These are phyloP conservation scores for Zeus faber DNA, from an alignment of 2,113 vertebrate species.

Conservation along the genomic window DNA sequence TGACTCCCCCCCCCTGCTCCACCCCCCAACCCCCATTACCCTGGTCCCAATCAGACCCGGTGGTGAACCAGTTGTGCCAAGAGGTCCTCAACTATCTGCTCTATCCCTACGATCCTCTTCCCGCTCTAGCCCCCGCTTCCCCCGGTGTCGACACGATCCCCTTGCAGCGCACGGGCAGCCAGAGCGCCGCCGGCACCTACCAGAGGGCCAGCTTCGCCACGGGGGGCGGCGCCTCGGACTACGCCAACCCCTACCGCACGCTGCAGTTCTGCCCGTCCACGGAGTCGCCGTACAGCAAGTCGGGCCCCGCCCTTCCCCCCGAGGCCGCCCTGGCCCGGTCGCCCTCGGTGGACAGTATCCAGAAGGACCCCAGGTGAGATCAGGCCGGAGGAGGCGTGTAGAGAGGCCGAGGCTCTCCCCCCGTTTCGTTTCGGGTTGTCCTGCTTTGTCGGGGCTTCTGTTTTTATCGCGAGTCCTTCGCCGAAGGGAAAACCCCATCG, in stretches of 20 bases:
- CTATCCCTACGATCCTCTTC: slow-evolving; percentile 96
- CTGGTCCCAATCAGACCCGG: slow-evolving; percentile 73
- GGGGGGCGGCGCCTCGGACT: slow-evolving; percentile 82
- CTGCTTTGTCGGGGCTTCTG: too few relatives aligned
- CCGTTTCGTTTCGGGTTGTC: too few relatives aligned
- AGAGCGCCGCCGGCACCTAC: slow-evolving; percentile 87
- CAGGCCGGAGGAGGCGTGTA: not conserved
- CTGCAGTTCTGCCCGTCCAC: slow-evolving; percentile 97
- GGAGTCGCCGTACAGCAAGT: slow-evolving; percentile 99
- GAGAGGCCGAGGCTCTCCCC: too few relatives aligned
- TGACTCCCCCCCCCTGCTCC: not conserved
- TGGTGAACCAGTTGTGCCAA: slow-evolving; percentile 91
- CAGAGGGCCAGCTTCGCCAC: slow-evolving; percentile 93
- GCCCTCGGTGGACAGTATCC: slow-evolving; percentile 98
- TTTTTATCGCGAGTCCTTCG: too few relatives aligned
- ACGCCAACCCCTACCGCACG: slow-evolving; percentile 94
- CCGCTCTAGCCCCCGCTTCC: slow-evolving; percentile 95
- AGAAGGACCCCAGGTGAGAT: slow-evolving; percentile 98
- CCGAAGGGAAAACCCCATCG: too few relatives aligned
- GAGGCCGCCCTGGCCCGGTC: slow-evolving; percentile 93
- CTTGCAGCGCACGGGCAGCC: slow-evolving; percentile 98
- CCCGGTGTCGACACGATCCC: slow-evolving; percentile 98
- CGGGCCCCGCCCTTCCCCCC: slow-evolving; percentile 91
- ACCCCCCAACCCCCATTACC: slow-evolving; percentile 61
- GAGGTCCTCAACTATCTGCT: slow-evolving; percentile 96